Conservation (phyloP, 2,113 vertebrate genomes). For the Orthochromis malagaraziensis region DNA sequence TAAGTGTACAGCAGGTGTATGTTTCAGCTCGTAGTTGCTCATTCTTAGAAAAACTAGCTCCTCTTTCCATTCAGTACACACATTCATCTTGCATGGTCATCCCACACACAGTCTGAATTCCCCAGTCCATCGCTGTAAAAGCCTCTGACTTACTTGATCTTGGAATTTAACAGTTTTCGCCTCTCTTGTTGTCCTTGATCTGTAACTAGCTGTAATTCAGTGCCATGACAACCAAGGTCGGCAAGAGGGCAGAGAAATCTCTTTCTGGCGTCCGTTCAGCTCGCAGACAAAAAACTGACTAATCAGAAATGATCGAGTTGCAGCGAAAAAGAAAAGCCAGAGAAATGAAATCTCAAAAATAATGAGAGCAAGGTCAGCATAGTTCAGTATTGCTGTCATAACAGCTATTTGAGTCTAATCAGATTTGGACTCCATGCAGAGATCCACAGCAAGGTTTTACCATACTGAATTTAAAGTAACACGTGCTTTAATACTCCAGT, state of each 20-base stretch:
- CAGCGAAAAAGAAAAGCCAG: neutral
- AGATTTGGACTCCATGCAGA: neutral
- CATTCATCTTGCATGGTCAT: neutral
- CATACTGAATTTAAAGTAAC: neutral
- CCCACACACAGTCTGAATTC: slow-evolving; percentile 27
- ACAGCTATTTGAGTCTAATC: neutral
- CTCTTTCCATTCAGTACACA: slow-evolving; percentile 13
- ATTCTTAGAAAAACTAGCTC: neutral
- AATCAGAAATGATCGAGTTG: neutral
- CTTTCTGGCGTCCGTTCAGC: neutral
- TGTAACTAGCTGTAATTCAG: slow-evolving; percentile 34
- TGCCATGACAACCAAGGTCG: slow-evolving; percentile 34
- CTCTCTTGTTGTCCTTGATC: slow-evolving; percentile 40
- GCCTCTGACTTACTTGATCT: slow-evolving; percentile 31
- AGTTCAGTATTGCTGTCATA: neutral
- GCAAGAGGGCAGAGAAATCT: neutral
- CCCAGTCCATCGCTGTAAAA: slow-evolving; percentile 16
- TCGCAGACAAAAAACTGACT: neutral
- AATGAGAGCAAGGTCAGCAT: neutral
- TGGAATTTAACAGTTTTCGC: slow-evolving; percentile 30
- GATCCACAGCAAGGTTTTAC: neutral
- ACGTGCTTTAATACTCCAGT: neutral
- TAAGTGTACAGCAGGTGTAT: neutral
- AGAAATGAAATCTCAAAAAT: neutral
- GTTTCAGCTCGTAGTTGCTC: neutral